Evolutionary conservation across 2,888 invertebrate genomes (phyloP).

Genomic region (Phengaris arion): DNA sequence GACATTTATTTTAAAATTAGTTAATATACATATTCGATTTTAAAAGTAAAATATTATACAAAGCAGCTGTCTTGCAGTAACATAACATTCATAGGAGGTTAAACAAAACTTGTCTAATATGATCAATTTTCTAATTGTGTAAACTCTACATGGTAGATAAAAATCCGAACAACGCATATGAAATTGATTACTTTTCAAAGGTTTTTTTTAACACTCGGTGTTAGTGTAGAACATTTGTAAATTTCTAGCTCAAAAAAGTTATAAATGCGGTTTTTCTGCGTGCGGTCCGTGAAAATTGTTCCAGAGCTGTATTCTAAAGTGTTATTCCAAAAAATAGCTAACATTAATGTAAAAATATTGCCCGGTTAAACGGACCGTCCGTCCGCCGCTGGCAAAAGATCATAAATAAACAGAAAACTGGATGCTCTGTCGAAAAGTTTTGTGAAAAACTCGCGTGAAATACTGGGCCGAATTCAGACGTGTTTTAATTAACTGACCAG

Average conservation of each 20-base stretch:
- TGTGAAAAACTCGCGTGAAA: conserved; percentile 65
- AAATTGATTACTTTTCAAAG: conserved; percentile 2
- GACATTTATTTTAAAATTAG: too few species aligned
- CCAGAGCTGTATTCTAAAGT: conserved; percentile 46
- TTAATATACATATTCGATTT: too few species aligned
- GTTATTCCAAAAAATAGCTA: conserved; percentile 59
- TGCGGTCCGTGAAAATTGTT: conserved; percentile 4
- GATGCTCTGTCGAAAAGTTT: conserved; percentile 75
- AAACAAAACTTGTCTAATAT: too few species aligned
- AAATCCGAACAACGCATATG: not conserved
- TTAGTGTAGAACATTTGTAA: conserved; percentile 25
- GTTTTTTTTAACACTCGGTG: not conserved
- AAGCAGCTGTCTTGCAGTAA: too few species aligned
- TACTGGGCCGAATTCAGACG: conserved; percentile 70
- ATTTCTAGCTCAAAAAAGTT: conserved; percentile 17
- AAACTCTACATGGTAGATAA: not conserved
- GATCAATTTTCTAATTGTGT: too few species aligned
- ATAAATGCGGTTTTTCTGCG: conserved; percentile 28
- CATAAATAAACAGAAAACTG: conserved; percentile 78
- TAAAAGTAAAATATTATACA: too few species aligned
- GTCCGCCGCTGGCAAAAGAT: conserved; percentile 67
- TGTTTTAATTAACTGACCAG: conserved; percentile 70
- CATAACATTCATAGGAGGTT: too few species aligned
- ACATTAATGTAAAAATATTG: conserved; percentile 51
- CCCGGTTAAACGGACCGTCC: conserved; percentile 64